Conservation (phyloP, 1,140 invertebrate genomes). For the Berghia stephanieae region DNA sequence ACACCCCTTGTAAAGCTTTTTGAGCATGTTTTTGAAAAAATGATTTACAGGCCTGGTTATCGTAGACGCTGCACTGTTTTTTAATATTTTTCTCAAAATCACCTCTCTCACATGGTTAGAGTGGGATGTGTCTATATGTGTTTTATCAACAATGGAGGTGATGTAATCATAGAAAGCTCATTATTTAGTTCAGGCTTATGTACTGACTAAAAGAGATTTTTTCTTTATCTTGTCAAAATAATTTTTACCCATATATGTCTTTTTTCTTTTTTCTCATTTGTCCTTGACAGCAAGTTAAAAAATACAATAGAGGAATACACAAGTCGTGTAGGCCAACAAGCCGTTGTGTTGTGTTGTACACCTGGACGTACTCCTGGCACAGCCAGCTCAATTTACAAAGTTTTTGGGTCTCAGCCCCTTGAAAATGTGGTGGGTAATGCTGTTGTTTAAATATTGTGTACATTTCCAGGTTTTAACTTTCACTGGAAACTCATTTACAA, state of each 20-base stretch:
- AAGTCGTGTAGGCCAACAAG: constrained; percentile 96
- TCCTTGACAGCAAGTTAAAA: constrained; percentile 76
- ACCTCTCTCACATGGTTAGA: too few relatives aligned
- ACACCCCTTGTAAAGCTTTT: too few relatives aligned
- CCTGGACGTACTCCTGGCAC: constrained; percentile 88
- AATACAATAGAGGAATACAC: constrained; percentile 95
- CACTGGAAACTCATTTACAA: too few relatives aligned
- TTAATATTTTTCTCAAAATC: too few relatives aligned
- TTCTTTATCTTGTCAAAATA: neutral
- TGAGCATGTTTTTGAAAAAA: too few relatives aligned
- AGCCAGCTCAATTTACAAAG: constrained; percentile 72
- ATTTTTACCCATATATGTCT: neutral
- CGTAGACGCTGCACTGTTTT: too few relatives aligned
- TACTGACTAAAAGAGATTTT: neutral
- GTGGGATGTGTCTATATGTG: too few relatives aligned
- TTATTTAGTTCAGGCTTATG: too few relatives aligned
- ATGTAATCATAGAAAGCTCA: too few relatives aligned
- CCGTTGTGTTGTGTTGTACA: constrained; percentile 92
- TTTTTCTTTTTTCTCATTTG: neutral
- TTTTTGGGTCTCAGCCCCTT: constrained; percentile 95
- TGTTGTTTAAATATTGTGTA: neutral
- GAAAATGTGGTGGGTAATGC: constrained; percentile 84
- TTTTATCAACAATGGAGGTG: too few relatives aligned
- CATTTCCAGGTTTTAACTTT: too few relatives aligned
- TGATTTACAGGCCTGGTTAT: too few relatives aligned